Percentiles rank a stretch among this genome's conserved stretches.
Evolutionary conservation across 2,113 vertebrate genomes (phyloP).

Genomic region (Hippocampus comes): DNA sequence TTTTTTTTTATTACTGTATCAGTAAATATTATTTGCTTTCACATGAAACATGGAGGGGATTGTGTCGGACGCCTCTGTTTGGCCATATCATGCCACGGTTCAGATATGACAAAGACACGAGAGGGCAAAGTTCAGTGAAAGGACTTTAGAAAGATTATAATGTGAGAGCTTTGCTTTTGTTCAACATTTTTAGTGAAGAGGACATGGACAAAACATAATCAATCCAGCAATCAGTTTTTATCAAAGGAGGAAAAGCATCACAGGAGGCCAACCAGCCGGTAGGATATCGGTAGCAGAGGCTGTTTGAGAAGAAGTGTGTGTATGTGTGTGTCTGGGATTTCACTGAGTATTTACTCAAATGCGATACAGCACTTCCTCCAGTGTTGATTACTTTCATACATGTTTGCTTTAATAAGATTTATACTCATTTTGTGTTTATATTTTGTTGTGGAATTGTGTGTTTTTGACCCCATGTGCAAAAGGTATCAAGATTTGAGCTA

Average conservation of each 20-base stretch:
- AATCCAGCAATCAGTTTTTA: constrained; percentile 11
- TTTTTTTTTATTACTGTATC: constrained; percentile 60
- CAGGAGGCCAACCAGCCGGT: constrained; percentile 16
- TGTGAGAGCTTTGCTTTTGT: not conserved
- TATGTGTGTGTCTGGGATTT: constrained; percentile 45
- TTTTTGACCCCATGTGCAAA: constrained; percentile 17
- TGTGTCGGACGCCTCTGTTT: constrained; percentile 37
- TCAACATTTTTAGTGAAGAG: not conserved
- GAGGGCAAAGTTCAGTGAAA: not conserved
- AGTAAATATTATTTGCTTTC: constrained; percentile 64
- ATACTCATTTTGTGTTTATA: constrained; percentile 7
- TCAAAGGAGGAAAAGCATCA: not conserved
- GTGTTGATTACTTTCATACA: constrained; percentile 11
- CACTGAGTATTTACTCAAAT: constrained; percentile 53
- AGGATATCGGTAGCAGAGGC: constrained; percentile 4
- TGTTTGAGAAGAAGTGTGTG: constrained; percentile 29
- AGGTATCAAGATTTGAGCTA: constrained; percentile 4
- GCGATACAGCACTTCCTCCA: constrained; percentile 1
- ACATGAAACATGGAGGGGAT: constrained; percentile 38
- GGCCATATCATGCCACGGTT: constrained; percentile 16
- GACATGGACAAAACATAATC: not conserved
- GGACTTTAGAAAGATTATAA: not conserved
- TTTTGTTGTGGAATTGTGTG: constrained; percentile 29
- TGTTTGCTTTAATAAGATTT: constrained; percentile 32
- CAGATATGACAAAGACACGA: not conserved